Evolutionary conservation across 2,113 vertebrate species (phyloP).

Genomic region (Apteryx owenii): DNA sequence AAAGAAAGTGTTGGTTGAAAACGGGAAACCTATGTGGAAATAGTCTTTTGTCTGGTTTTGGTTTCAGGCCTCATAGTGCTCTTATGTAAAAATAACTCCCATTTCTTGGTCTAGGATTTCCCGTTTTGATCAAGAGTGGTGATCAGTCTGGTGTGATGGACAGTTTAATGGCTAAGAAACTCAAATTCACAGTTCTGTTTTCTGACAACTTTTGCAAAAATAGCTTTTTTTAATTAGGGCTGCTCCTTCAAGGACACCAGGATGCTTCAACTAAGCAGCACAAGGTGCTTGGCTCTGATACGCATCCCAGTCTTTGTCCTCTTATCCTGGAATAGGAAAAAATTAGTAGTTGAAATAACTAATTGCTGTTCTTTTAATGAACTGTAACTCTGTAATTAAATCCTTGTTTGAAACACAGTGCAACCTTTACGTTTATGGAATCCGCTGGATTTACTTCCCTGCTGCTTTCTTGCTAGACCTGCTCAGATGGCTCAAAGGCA

Average conservation of each 20-base stretch:
- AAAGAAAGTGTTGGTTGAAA: background rate
- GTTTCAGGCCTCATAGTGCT: background rate
- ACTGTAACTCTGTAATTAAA: conserved; percentile 55
- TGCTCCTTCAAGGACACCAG: background rate
- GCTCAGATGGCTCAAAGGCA: background rate
- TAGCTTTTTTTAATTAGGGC: background rate
- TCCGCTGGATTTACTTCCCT: background rate
- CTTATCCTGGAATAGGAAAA: background rate
- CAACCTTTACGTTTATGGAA: background rate
- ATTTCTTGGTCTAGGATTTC: background rate
- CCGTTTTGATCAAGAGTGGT: background rate
- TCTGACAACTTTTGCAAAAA: background rate
- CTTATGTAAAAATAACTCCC: background rate
- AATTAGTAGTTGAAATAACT: conserved; percentile 13
- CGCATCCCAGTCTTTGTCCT: background rate
- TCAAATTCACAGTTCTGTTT: background rate
- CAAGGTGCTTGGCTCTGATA: background rate
- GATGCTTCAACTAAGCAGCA: background rate
- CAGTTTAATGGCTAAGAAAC: background rate
- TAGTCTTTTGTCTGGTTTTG: background rate
- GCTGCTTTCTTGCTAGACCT: background rate
- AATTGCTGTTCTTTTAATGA: conserved; percentile 43
- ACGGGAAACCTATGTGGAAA: background rate
- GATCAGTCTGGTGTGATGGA: background rate
- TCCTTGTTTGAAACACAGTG: background rate